Conservation (phyloP, 2,888 invertebrate genomes). For the Leptinotarsa rubiginosa region DNA sequence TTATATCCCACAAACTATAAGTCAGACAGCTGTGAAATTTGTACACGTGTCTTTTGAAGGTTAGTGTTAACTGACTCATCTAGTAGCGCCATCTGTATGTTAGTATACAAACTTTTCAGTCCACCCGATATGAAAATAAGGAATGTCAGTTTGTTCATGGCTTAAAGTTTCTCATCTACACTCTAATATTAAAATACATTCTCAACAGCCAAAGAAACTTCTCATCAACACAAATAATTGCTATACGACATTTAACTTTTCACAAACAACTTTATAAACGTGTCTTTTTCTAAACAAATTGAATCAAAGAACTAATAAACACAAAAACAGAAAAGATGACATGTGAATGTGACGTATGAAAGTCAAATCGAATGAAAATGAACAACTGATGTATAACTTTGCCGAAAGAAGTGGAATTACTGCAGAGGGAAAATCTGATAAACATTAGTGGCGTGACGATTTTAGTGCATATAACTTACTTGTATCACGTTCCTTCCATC, state of each 20-base stretch:
- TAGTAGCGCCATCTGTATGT: no score
- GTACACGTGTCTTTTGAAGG: no score
- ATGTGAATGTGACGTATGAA: conserved; percentile 1
- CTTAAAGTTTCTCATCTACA: no score
- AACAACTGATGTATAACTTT: conserved; percentile 21
- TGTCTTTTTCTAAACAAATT: neutral
- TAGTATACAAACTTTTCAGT: no score
- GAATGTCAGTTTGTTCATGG: no score
- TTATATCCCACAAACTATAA: no score
- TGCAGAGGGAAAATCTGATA: conserved; percentile 27
- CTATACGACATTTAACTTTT: neutral
- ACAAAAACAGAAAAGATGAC: neutral
- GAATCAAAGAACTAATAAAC: neutral
- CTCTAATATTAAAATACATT: no score
- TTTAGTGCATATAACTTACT: conserved; percentile 71
- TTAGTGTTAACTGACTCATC: no score
- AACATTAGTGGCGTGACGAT: conserved; percentile 29
- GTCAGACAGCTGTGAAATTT: no score
- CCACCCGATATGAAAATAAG: no score
- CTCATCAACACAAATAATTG: no score
- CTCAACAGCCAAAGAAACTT: no score
- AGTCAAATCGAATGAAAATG: conserved; percentile 7
- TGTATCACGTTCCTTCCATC: conserved; percentile 82
- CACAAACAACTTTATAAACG: neutral
- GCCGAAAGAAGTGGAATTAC: conserved; percentile 33